Percentiles rank a stretch among this genome's conserved stretches.
Evolutionary conservation across 2,888 invertebrate species (phyloP).

Genomic region (Myopa testacea): DNA sequence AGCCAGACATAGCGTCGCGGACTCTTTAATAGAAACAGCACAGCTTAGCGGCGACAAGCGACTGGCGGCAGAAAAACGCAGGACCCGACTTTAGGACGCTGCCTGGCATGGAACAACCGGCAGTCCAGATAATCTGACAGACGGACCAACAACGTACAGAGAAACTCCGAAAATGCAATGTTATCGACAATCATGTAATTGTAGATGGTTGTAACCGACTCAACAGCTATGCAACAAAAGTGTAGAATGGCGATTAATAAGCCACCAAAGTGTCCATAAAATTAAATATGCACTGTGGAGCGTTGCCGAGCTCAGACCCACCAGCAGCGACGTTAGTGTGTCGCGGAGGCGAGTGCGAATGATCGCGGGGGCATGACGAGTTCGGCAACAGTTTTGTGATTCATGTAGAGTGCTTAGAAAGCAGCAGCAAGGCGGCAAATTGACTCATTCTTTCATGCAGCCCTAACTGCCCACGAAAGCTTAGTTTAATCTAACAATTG

Average conservation of each 20-base stretch:
- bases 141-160: neutral
- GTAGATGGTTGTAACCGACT: constrained; percentile 39
- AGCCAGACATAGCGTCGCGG: constrained; percentile 48
- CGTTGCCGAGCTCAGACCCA: constrained; percentile 7
- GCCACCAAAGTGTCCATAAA: constrained; percentile 43
- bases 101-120: neutral
- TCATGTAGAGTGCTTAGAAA: no score
- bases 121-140: neutral
- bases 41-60: neutral
- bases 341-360: neutral
- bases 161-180: constrained; percentile 30
- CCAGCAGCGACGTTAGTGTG: constrained; percentile 27
- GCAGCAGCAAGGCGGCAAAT: neutral
- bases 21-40: constrained; percentile 8
- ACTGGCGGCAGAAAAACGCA: neutral
- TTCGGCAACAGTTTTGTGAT: neutral
- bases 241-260: constrained; percentile 42
- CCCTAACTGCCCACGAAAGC: neutral
- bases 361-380: neutral
- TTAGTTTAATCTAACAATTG: constrained; percentile 24
- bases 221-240: constrained; percentile 25
- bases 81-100: neutral
- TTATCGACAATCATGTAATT: constrained; percentile 44
- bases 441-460: neutral
- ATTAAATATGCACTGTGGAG: constrained; percentile 32